Conservation (phyloP, 1,140 invertebrate species). For the Hydropsyche tenuis region DNA sequence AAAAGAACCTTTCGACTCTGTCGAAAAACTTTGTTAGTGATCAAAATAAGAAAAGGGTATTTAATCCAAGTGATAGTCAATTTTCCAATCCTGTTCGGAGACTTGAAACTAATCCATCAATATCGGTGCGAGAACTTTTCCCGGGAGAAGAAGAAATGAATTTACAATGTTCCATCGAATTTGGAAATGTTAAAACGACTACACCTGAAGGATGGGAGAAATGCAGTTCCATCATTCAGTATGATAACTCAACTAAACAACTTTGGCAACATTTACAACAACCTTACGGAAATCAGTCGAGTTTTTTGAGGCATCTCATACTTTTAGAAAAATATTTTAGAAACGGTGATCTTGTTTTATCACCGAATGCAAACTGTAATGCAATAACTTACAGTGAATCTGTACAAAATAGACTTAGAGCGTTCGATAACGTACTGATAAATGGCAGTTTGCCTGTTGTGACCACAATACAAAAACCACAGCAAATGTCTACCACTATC, state of each 20-base stretch:
- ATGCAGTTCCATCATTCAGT: constrained; percentile 77
- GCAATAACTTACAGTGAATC: constrained; percentile 79
- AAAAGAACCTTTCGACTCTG: constrained; percentile 60
- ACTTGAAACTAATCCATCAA: constrained; percentile 77
- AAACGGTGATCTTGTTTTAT: constrained; percentile 75
- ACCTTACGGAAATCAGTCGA: constrained; percentile 84
- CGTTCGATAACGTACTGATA: constrained; percentile 70
- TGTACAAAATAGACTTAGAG: constrained; percentile 76
- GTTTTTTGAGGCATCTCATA: constrained; percentile 80
- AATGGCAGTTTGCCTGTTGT: constrained; percentile 46
- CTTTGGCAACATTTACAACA: constrained; percentile 82
- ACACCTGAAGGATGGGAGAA: constrained; percentile 84
- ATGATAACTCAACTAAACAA: constrained; percentile 79
- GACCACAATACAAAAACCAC: not conserved
- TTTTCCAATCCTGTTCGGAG: constrained; percentile 61
- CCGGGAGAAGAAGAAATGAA: constrained; percentile 82
- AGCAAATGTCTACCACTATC: not conserved
- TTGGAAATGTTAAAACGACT: constrained; percentile 69
- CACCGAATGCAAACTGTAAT: constrained; percentile 74
- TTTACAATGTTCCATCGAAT: constrained; percentile 75
- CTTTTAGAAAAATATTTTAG: constrained; percentile 82
- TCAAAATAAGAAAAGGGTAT: constrained; percentile 55
- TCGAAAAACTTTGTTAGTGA: constrained; percentile 58
- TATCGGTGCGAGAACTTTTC: constrained; percentile 79
- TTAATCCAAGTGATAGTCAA: constrained; percentile 54